phyloP scores from a whole-genome alignment of 2,888 invertebrate genomes.

The Spilarctia lutea region DNA sequence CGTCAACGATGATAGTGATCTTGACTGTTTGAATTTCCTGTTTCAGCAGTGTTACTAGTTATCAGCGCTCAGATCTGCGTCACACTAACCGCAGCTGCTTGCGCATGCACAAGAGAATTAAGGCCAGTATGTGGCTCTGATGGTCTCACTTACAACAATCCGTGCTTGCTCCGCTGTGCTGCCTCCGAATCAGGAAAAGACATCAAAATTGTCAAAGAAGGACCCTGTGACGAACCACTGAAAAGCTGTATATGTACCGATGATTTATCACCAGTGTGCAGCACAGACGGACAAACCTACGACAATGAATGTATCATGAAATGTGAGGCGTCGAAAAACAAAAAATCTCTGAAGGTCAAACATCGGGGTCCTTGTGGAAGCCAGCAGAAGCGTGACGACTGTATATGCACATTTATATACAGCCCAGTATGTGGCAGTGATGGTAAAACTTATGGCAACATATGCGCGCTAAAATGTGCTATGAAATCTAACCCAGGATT shows the following conservation, averaged over 20 bases:
- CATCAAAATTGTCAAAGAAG: background rate
- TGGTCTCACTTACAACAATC: conserved; percentile 89
- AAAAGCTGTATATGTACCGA: conserved; percentile 33
- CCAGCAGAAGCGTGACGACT: conserved; percentile 33
- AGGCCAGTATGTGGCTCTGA: conserved; percentile 90
- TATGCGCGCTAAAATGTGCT: background rate
- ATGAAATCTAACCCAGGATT: background rate
- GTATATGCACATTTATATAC: conserved; percentile 32
- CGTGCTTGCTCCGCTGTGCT: conserved; percentile 88
- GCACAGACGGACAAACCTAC: conserved; percentile 58
- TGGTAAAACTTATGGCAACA: conserved; percentile 8
- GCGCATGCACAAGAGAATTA: conserved; percentile 63
- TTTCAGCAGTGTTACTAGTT: conserved; percentile 53
- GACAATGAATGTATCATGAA: conserved; percentile 54
- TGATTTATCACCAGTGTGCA: conserved; percentile 43
- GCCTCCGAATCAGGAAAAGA: conserved; percentile 2
- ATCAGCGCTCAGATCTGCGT: conserved; percentile 48
- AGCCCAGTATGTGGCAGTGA: conserved; percentile 10
- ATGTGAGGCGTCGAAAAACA: conserved; percentile 34
- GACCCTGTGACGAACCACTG: background rate
- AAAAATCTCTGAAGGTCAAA: background rate
- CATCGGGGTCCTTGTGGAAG: background rate
- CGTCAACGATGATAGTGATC: background rate
- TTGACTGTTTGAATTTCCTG: background rate
- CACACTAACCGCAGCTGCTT: conserved; percentile 57